Evolutionary conservation across 1,140 invertebrate genomes (phyloP).

Genomic region (Heliconius hermathena): DNA sequence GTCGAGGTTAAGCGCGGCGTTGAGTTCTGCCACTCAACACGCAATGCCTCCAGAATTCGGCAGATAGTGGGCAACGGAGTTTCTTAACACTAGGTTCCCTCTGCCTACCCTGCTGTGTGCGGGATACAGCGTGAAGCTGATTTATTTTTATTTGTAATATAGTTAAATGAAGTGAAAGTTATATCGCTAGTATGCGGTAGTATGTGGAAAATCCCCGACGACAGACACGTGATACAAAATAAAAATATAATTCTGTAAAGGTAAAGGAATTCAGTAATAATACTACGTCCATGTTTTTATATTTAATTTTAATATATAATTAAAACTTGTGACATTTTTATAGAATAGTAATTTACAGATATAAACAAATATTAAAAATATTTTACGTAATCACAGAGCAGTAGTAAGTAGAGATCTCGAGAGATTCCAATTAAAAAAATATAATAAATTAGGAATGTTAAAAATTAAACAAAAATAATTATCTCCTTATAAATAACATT

Average conservation of each 20-base stretch:
- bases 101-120: too few relatives aligned
- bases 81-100: too few relatives aligned
- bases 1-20: too few relatives aligned
- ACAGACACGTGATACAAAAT: too few relatives aligned
- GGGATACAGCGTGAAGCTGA: too few relatives aligned
- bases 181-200: too few relatives aligned
- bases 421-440: conserved; percentile 16
- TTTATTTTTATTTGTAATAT: too few relatives aligned
- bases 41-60: too few relatives aligned
- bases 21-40: too few relatives aligned
- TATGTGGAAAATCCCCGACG: too few relatives aligned
- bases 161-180: too few relatives aligned
- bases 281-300: not conserved
- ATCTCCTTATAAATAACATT: conserved; percentile 6
- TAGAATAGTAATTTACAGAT: conserved; percentile 18
- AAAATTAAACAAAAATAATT: not conserved
- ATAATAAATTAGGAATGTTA: conserved; percentile 1
- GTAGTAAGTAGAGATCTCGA: conserved; percentile 26
- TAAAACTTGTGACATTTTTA: conserved; percentile 21
- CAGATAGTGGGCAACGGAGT: too few relatives aligned
- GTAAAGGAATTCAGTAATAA: not conserved
- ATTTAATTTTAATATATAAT: conserved; percentile 17
- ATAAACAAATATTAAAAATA: conserved; percentile 24
- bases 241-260: not conserved
- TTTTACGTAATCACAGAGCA: conserved; percentile 36